Base-by-base conservation (phyloP, 2,113 vertebrate genomes). In the Bos indicus region DNA sequence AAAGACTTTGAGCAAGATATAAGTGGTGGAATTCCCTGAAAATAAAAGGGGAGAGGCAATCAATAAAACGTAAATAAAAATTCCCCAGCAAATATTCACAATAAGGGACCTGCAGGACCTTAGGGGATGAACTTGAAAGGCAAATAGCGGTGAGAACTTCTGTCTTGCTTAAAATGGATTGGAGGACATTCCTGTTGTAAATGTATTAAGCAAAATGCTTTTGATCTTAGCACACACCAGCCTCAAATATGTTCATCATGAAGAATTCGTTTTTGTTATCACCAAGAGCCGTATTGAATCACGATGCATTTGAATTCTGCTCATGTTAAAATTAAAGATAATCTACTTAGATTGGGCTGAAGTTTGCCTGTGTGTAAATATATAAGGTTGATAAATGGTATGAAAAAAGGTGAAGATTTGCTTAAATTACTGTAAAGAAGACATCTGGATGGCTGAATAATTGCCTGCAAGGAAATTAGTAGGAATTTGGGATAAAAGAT, bases 291-390 rank as follows among this genome's bases (percentile, higher is more conserved):
- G 3, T 83, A 28, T 62, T 78, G 57, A 96, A 91, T 80, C 82
- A 9, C 11, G 64, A 43, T 33, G 15, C 11, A 33, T 89, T 52
- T 90, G 59, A 95, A 62, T 86, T 96, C 67, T 87, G 16, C 48
- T 90, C 51, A n/a, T 90, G 91, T n/a, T n/a, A n/a, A 94, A 94
- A 21, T 96, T 93, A 83, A 74, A 64, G 36, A 56, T 83, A 62
- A 91, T 89, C 92, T 57, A 67, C 43, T 30, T 83, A 56, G 17
- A 59, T 30, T 62, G 21, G 19, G 21, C 25, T 74, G 30, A 62
- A n/a, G 5, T 48, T 88, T 86, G 59, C 25, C 14, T 52, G 4
- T 60, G 43, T 59, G n/a, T 78, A 83, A 71, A 60, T 83, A 88
- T 5, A 8, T 36, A 26, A 80, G 52, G 14, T 93, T 85, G 40